A percentile compares a stretch with the other conserved stretches of the same genome.
Conservation (phyloP, 2,797 vertebrate species). For the Micropoecilia bifurca region DNA sequence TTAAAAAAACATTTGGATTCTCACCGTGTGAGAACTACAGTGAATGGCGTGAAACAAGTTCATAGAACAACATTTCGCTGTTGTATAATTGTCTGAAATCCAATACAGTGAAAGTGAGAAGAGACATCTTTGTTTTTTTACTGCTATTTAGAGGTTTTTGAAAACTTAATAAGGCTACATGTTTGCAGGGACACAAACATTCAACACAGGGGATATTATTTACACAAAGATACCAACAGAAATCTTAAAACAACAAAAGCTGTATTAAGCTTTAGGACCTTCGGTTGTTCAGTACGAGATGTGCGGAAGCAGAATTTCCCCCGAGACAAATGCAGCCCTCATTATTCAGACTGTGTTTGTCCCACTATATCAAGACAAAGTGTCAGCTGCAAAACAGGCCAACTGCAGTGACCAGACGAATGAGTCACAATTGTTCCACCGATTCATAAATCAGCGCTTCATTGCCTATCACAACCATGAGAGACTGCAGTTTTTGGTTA, state of each 20-base stretch:
- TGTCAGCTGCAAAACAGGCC: slow-evolving; percentile 1
- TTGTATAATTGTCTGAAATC: neutral
- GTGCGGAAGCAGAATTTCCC: slow-evolving; percentile 2
- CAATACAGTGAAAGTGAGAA: neutral
- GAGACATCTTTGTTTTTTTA: neutral
- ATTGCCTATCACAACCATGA: neutral
- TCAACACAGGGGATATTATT: neutral
- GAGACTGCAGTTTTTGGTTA: neutral
- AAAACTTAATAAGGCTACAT: neutral
- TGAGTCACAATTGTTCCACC: neutral
- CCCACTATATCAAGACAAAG: neutral
- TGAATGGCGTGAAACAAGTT: neutral
- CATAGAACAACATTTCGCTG: neutral
- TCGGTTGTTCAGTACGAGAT: neutral
- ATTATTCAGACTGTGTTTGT: neutral
- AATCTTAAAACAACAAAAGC: slow-evolving; percentile 4
- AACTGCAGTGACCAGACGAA: neutral
- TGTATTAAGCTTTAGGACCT: neutral
- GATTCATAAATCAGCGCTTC: neutral
- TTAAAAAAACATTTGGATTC: neutral
- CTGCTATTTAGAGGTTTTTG: slow-evolving; percentile 2
- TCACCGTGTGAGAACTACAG: neutral
- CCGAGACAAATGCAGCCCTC: neutral
- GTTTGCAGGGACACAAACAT: neutral
- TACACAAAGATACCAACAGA: slow-evolving; percentile 1